Base-by-base conservation (phyloP, 2,797 vertebrate species). In the Microchirus variegatus region DNA sequence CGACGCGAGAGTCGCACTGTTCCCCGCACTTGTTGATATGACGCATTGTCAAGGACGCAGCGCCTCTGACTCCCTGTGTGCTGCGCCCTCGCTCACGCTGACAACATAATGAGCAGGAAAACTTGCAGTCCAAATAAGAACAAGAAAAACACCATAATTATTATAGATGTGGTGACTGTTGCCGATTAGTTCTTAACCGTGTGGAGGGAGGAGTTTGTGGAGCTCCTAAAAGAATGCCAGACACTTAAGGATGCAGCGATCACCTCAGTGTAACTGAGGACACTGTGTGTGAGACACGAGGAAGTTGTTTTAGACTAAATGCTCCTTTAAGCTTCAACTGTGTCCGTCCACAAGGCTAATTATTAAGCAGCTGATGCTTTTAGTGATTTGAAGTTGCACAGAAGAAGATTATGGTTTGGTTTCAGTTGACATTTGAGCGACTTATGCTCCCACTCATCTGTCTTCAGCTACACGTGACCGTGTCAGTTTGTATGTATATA, bases 71-170 rank as follows among this genome's bases (percentile, higher is more conserved):
- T 59, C 53, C 15, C 16, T 9, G 43, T 45, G 61, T n/a, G 37
- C 70, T 57, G 53, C 11, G 11, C 11, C 11, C 48, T 54, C 67
- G 42, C 58, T 73, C 75, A 64, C 16, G 53, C 70, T 79, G 80
- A 79, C 76, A 77, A 11, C 68, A 53, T 80, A 81, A 83, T 80
- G 75, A 77, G 71, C 81, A 57, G 44, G 66, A 69, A 80, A 80
- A 78, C 76, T 75, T 79, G 72, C 75, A 75, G 68, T 68, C 59
- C 68, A 67, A 70, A 75, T 75, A 61, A 37, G 53, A 76, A 61
- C 36, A 48, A 72, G 67, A 67, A 60, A 80, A 75, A 71, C 72
- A 61, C 53, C 53, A 63, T 71, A 75, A 81, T 83, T 75, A 79
- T 63, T 75, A 79, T 63, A 78, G 52, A 59, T 26, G n/a, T 55